Evolutionary conservation across 1,140 invertebrate species (phyloP), one percentile per base, ranked within the genome.

Genomic region (Tetramorium alpestre): DNA sequence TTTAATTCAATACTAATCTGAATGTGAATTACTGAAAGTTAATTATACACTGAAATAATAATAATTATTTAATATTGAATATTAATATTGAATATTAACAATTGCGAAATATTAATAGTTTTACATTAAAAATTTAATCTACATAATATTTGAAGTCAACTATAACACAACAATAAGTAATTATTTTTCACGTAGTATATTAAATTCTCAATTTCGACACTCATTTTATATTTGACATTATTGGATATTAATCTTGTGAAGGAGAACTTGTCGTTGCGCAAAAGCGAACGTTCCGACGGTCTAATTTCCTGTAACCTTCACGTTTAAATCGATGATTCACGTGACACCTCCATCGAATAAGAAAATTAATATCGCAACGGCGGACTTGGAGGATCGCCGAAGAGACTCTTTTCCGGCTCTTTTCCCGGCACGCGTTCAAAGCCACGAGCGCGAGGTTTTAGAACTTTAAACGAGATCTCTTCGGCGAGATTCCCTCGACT

Each of bases 251-350:
- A 65, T 49, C 18, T 76, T 25, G 25, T 11, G 41, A 78, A 16
- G 6, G 7, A 51, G 6, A 33, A 22, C 16, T 56, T 25, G n/a
- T 6, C n/a, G n/a, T 56, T 54, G 47, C 64, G 77, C 49, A 51
- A 69, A 80, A 18, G n/a, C 11, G 33, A 69, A 18, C 18, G 28
- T 10, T 8, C 28, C 28, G 49, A 54, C 49, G 64, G 28, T 56
- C 16, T 22, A 70, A 81, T 81, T 70, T 81, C 49, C n/a, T 51
- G 47, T 41, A 58, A 56, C 38, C 49, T 44, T 81, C 51, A n/a
- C 41, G 33, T 28, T 28, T 49, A 84, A 84, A 75, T 75, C 69
- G 80, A 62, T 62, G 69, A 84, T 84, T 84, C 80, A 62, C 41
- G 13, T 25, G 25, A 60, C 80, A 84, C 18, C n/a, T 62, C 6